phyloP scores from a whole-genome alignment of 2,888 invertebrate genomes.

The Hypomecis atomaria region DNA sequence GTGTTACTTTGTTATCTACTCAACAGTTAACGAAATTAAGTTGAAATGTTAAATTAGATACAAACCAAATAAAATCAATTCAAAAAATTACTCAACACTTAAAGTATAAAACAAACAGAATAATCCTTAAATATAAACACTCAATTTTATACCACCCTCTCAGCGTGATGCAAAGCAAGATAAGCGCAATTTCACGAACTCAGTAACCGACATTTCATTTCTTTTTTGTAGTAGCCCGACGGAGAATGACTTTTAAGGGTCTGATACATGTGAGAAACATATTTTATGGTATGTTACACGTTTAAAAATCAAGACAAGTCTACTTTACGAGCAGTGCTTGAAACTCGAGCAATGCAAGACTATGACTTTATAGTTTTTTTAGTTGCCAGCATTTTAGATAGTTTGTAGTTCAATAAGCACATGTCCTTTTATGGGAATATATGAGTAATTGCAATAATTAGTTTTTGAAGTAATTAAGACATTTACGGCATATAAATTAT shows the following conservation, averaged over 20 bases:
- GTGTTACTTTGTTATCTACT: too few relatives aligned
- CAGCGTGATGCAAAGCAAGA: conserved; percentile 58
- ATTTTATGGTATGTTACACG: conserved; percentile 59
- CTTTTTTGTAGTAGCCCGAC: conserved; percentile 56
- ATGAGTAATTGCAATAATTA: conserved; percentile 16
- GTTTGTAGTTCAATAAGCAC: conserved; percentile 20
- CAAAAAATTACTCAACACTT: background rate
- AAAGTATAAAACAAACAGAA: conserved; percentile 9
- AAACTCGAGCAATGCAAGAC: conserved; percentile 12
- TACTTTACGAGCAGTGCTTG: conserved; percentile 51
- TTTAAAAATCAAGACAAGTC: conserved; percentile 57
- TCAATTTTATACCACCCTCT: conserved; percentile 55
- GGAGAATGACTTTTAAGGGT: conserved; percentile 40
- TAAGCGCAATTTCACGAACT: conserved; percentile 62
- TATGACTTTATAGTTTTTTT: conserved; percentile 12
- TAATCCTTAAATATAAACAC: conserved; percentile 53
- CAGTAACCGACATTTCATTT: conserved; percentile 50
- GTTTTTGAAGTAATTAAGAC: conserved; percentile 30
- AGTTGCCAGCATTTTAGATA: background rate
- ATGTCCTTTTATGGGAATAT: conserved; percentile 17
- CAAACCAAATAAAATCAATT: background rate
- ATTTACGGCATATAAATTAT: conserved; percentile 24
- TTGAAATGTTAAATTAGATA: too few relatives aligned
- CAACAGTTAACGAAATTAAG: too few relatives aligned
- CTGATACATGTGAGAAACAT: conserved; percentile 58